Percentiles rank a stretch among this genome's conserved stretches.
Conservation (phyloP, 1,140 invertebrate species). For the Drosophila micromelanica region DNA sequence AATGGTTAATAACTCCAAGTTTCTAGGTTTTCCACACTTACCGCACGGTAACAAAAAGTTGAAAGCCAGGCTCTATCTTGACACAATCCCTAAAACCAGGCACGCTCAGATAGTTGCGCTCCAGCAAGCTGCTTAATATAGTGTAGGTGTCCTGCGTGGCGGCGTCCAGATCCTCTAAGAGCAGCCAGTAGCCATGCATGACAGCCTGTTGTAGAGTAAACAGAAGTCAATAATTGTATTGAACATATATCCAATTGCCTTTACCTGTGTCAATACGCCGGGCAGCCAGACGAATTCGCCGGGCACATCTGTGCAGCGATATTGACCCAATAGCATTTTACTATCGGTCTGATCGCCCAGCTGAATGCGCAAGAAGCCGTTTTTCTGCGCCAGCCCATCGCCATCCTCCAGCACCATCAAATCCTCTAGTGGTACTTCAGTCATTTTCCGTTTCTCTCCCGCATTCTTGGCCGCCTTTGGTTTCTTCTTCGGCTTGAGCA, state of each 20-base stretch:
- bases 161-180: constrained; percentile 98
- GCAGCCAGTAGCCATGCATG: constrained; percentile 94
- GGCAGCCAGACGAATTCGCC: constrained; percentile 99
- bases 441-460: constrained; percentile 50
- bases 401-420: constrained; percentile 50
- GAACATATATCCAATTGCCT: not conserved
- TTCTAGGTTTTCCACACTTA: constrained; percentile 72
- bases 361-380: constrained; percentile 89
- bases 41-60: constrained; percentile 96
- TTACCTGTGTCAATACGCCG: constrained; percentile 93
- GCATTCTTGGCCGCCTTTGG: constrained; percentile 27
- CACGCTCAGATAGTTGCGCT: constrained; percentile 92
- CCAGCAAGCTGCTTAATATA: constrained; percentile 93
- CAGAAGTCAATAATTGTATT: too few relatives aligned
- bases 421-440: constrained; percentile 39
- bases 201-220: constrained; percentile 88
- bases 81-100: constrained; percentile 94
- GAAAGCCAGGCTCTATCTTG: constrained; percentile 92
- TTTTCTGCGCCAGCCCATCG: constrained; percentile 33
- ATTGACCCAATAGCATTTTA: constrained; percentile 96
- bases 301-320: constrained; percentile 97
- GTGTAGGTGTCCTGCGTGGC: constrained; percentile 97
- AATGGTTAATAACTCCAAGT: constrained; percentile 8
- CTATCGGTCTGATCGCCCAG: constrained; percentile 99
- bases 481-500: constrained; percentile 55